A percentile compares a stretch with the other conserved stretches of the same genome.
phyloP scores from a whole-genome alignment of 2,797 vertebrate species.

The Holocentrus rufus region DNA sequence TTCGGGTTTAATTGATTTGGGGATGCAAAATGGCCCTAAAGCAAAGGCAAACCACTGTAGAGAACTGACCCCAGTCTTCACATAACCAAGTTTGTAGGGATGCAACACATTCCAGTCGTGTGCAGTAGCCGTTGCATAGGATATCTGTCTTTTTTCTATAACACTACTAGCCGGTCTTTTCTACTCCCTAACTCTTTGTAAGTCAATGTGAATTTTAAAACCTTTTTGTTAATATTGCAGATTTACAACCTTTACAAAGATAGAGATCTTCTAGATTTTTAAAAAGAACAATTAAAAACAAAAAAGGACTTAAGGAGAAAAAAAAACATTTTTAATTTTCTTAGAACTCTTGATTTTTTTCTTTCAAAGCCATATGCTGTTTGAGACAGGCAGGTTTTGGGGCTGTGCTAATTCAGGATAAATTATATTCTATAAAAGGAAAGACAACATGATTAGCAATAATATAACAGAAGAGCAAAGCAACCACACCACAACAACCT shows the following conservation, averaged over 20 bases:
- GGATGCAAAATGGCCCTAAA: neutral
- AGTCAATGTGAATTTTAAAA: constrained; percentile 74
- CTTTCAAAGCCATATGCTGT: constrained; percentile 73
- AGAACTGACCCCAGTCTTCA: constrained; percentile 17
- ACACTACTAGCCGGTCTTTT: constrained; percentile 68
- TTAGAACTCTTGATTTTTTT: constrained; percentile 63
- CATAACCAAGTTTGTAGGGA: constrained; percentile 22
- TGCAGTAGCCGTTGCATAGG: constrained; percentile 48
- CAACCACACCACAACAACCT: constrained; percentile 18
- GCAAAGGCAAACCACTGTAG: neutral
- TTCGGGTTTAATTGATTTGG: neutral
- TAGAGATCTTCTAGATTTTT: constrained; percentile 73
- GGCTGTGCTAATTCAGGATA: constrained; percentile 48
- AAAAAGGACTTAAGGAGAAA: constrained; percentile 50
- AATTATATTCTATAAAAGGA: constrained; percentile 5
- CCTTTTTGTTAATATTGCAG: constrained; percentile 62
- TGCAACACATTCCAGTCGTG: constrained; percentile 35
- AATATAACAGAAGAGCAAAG: constrained; percentile 27
- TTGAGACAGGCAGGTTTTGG: constrained; percentile 43
- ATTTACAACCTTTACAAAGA: constrained; percentile 59
- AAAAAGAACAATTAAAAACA: constrained; percentile 56
- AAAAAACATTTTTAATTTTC: constrained; percentile 43
- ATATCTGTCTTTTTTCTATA: constrained; percentile 43
- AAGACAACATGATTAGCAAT: constrained; percentile 54
- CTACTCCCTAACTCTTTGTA: constrained; percentile 68